Evolutionary conservation across 2,888 invertebrate genomes (phyloP).

Genomic region (Eristalinus aeneus): DNA sequence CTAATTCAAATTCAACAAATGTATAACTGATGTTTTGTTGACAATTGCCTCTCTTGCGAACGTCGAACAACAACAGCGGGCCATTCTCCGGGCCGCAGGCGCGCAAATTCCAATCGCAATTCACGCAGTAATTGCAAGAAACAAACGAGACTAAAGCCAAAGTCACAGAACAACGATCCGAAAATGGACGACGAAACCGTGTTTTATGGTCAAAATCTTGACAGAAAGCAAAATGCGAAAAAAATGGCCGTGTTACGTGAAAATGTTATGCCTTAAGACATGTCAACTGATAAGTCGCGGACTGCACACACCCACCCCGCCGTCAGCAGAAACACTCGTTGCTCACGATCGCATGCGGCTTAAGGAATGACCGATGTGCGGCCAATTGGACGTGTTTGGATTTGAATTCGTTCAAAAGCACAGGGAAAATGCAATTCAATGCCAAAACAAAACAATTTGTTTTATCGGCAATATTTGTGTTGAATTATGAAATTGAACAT

Average conservation of each 20-base stretch:
- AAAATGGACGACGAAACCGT: constrained; percentile 35
- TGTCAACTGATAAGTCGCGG: constrained; percentile 59
- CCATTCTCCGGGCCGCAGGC: not conserved
- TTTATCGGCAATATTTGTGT: constrained; percentile 45
- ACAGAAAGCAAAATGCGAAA: constrained; percentile 4
- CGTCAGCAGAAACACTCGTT: not conserved
- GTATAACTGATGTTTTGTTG: constrained; percentile 62
- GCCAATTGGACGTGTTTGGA: constrained; percentile 46
- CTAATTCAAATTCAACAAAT: constrained; percentile 66
- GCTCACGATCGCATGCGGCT: not conserved
- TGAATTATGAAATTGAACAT: constrained; percentile 52
- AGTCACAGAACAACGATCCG: not conserved
- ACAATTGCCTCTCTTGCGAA: constrained; percentile 41
- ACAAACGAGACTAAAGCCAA: constrained; percentile 21
- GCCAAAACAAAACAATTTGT: constrained; percentile 45
- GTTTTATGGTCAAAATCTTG: constrained; percentile 58
- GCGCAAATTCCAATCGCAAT: constrained; percentile 53
- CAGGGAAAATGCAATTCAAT: constrained; percentile 52
- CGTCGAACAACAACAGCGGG: not conserved
- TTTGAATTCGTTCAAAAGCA: constrained; percentile 39
- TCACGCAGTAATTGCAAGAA: constrained; percentile 51
- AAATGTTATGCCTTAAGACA: constrained; percentile 62
- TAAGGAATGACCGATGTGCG: constrained; percentile 47
- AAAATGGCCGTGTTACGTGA: constrained; percentile 46
- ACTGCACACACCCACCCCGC: constrained; percentile 3